These are phyloP conservation scores for Plumapathes pennacea DNA, from an alignment of 92 coral and sea anemone species.

Conservation along the genomic window DNA sequence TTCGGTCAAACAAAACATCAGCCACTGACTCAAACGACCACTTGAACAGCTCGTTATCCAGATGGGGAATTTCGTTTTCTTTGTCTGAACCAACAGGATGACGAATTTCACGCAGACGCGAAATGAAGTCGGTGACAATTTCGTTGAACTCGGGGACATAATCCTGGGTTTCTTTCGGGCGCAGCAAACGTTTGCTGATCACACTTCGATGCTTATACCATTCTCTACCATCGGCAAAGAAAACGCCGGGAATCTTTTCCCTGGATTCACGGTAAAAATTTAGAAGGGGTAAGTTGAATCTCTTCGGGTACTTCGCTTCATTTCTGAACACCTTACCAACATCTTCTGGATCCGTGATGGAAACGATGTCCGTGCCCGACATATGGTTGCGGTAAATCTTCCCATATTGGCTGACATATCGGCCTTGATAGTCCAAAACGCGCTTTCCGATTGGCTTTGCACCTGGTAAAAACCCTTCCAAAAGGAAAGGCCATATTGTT, in stretches of 20 bases:
- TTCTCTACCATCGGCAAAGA: slow-evolving; percentile 63
- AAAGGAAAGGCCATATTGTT: slow-evolving; percentile 11
- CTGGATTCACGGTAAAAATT: slow-evolving; percentile 47
- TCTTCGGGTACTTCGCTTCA: slow-evolving; percentile 60
- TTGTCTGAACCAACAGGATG: slow-evolving; percentile 15
- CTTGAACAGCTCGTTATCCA: slow-evolving; percentile 63
- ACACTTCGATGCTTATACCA: slow-evolving; percentile 65
- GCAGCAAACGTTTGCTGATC: slow-evolving; percentile 58
- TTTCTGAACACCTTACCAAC: slow-evolving; percentile 52
- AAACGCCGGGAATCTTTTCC: slow-evolving; percentile 51
- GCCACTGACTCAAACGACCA: slow-evolving; percentile 84
- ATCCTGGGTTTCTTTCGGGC: slow-evolving; percentile 66
- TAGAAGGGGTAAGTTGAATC: slow-evolving; percentile 28
- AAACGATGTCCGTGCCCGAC: slow-evolving; percentile 2
- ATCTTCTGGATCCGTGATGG: slow-evolving; percentile 40
- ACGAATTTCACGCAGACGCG: slow-evolving; percentile 48
- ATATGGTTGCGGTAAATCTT: slow-evolving; percentile 16
- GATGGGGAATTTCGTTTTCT: slow-evolving; percentile 46
- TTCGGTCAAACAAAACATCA: slow-evolving; percentile 60
- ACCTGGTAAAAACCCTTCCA: slow-evolving; percentile 5
- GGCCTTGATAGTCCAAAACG: slow-evolving; percentile 10
- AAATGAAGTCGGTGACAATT: slow-evolving; percentile 41
- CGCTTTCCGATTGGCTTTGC: slow-evolving; percentile 46
- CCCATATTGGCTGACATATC: slow-evolving; percentile 39
- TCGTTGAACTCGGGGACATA: slow-evolving; percentile 60